Base-by-base conservation (phyloP, 2,113 vertebrate genomes). In the Misgurnus anguillicaudatus region DNA sequence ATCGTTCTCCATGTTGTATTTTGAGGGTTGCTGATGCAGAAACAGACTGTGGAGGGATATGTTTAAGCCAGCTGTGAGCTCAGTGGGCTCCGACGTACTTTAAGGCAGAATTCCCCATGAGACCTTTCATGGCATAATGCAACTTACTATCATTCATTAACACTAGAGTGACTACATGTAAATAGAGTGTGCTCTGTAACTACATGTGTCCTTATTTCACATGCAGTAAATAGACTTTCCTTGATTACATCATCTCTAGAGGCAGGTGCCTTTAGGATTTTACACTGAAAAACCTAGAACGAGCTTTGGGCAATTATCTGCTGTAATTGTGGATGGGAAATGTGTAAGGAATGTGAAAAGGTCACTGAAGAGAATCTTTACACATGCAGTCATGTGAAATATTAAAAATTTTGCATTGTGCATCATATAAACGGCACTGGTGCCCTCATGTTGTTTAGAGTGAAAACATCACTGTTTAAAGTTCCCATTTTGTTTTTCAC, bases 201-300 rank as follows among this genome's bases (percentile, higher is more conserved):
- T 91, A 80, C 80, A 86, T 85, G 83, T 83, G 83, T 87, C 82
- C 83, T 90, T 91, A 90, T 90, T 86, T 84, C 85, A 78, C 85
- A 86, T 73, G 69, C 83, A 60, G 41, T 36, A 21, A 57, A 64
- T 61, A 70, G 53, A 78, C 85, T 87, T 85, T 84, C 86, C 86
- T 86, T 91, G 89, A 88, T 90, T 88, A 70, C 89, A 87, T 90
- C 89, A 86, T 90, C 89, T 89, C 86, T 87, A 86, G 86, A 84
- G 85, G 38, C 51, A 31, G 19, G 19, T 69, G 41, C 71, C 45
- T 31, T 64, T 42, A 48, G 80, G 38, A 19, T 66, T 55, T 71
- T 10, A 47, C 24, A 24, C 11, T 10, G 3, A n/a, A 39, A 31
- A 31, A 16, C 19, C 65, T 39, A 51, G 8, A 17, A 48, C 7